phyloP scores from a whole-genome alignment of 2,888 invertebrate species.

The Leptopilina myrica region DNA sequence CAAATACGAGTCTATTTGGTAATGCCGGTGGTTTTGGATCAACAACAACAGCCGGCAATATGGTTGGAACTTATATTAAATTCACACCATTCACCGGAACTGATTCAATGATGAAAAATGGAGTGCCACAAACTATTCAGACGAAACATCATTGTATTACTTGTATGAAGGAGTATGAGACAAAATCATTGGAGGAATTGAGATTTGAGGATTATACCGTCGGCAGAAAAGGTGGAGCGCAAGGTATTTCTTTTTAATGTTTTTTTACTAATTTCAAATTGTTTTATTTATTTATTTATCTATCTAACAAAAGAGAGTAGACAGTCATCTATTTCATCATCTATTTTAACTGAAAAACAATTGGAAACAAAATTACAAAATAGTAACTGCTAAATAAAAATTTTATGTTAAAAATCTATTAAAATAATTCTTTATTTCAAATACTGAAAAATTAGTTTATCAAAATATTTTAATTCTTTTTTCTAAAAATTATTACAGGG shows the following conservation, averaged over 20 bases:
- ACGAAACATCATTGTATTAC: slow-evolving; percentile 98
- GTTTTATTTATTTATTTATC: not conserved
- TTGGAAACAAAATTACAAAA: too few relatives aligned
- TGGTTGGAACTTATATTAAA: slow-evolving; percentile 88
- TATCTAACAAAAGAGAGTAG: too few relatives aligned
- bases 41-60: slow-evolving; percentile 72
- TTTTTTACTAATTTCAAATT: too few relatives aligned
- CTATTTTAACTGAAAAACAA: too few relatives aligned
- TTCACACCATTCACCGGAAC: slow-evolving; percentile 92
- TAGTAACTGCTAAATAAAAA: too few relatives aligned
- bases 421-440: too few relatives aligned
- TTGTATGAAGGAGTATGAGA: slow-evolving; percentile 99
- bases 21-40: slow-evolving; percentile 68
- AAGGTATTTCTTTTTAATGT: slow-evolving; percentile 62
- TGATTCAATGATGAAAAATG: slow-evolving; percentile 94
- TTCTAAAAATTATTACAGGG: too few relatives aligned
- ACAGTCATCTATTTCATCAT: too few relatives aligned
- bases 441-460: too few relatives aligned
- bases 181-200: slow-evolving; percentile 95
- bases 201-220: slow-evolving; percentile 95
- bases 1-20: slow-evolving; percentile 76
- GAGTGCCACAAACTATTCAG: slow-evolving; percentile 89
- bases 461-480: too few relatives aligned
- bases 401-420: too few relatives aligned
- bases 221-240: slow-evolving; percentile 88